Base-by-base conservation (phyloP, 92 coral and sea anemone species). In the Porites rus region DNA sequence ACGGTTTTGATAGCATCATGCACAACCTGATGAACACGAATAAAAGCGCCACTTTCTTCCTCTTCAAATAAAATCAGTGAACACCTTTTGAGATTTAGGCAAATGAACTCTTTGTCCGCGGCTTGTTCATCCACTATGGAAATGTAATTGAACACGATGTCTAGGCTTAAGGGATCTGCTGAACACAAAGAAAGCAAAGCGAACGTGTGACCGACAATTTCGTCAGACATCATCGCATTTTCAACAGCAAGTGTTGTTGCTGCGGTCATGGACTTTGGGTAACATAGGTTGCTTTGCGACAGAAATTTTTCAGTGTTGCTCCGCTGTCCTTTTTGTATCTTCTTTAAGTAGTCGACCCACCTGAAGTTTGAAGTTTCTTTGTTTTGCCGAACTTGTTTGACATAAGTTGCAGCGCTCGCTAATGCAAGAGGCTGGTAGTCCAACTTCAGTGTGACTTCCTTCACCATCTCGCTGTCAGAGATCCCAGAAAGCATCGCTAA, bases 341-440 rank as follows among this genome's bases (percentile, higher is more conserved):
- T 76, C 24, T 60, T 10, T 11, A 76, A 19, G 69, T 60, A 76
- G 22, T 61, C 56, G 21, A 1, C 59, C 81, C 81, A 76, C 25
- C 4, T 22, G 59, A 76, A 76, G 28, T 76, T 24, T 28, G 81
- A 31, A 11, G 69, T 58, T 13, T 31, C 9, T 62, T 51, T 74
- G 61, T 20, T n/a, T 18, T 25, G 53, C 69, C 69, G 69, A 60
- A 76, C 76, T 67, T 51, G 66, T 83, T 83, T 83, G 73, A 88
- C 75, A 50, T 76, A 88, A 52, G 59, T 61, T 11, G 84, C 92
- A 22, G 92, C 92, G 54, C 78, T 68, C 3, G 88, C 92, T 61
- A 88, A 76, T 20, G 92, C 92, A 69, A 88, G 88, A 5, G 91
- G 87, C 59, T 88, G 91, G 25, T 74, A 75, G 71, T 88, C 87